Conservation (phyloP, 2,888 invertebrate genomes). For the Plebejus melissa region DNA sequence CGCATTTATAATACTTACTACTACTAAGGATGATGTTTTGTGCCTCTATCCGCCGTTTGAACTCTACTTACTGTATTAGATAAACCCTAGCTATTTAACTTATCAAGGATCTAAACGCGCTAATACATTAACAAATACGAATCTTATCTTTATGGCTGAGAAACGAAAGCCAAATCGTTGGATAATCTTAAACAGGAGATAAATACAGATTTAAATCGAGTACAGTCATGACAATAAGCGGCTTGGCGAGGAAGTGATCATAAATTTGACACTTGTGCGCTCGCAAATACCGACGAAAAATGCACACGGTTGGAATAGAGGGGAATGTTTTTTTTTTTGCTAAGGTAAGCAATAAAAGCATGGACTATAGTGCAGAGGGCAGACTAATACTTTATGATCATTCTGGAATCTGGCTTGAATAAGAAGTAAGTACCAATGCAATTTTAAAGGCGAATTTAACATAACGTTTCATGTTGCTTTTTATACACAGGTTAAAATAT, state of each 20-base stretch:
- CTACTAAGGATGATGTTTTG: too few relatives aligned
- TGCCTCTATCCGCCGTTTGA: neutral
- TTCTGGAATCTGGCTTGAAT: neutral
- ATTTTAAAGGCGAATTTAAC: too few relatives aligned
- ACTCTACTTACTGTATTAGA: neutral
- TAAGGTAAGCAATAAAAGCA: neutral
- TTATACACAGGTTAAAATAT: too few relatives aligned
- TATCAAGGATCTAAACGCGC: conserved; percentile 24
- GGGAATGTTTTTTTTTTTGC: conserved; percentile 5
- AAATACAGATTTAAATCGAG: conserved; percentile 54
- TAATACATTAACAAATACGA: conserved; percentile 31
- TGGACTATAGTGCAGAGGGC: neutral
- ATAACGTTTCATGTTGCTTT: too few relatives aligned
- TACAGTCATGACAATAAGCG: conserved; percentile 67
- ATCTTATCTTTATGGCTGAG: conserved; percentile 34
- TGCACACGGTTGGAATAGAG: conserved; percentile 32
- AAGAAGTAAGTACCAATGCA: neutral
- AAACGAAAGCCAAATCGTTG: conserved; percentile 31
- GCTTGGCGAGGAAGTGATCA: conserved; percentile 65
- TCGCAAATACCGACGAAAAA: conserved; percentile 52
- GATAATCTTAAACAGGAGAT: conserved; percentile 32
- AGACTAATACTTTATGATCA: neutral
- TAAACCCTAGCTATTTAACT: neutral
- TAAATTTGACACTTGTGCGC: conserved; percentile 69
- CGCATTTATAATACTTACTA: too few relatives aligned